Evolutionary conservation across 1,140 invertebrate genomes (phyloP).

Genomic region (Euura lappo): DNA sequence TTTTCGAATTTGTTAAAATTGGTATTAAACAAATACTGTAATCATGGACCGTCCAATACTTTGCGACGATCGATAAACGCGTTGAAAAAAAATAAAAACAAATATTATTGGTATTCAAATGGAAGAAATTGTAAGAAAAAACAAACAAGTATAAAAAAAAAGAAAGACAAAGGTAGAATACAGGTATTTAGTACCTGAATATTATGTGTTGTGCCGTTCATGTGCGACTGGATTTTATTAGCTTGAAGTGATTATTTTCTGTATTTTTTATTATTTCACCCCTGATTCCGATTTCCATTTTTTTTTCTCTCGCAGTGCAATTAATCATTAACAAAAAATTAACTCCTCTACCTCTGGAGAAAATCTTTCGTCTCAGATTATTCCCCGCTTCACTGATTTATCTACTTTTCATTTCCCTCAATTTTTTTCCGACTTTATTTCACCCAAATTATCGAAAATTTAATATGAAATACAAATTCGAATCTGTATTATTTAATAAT

Average conservation of each 20-base stretch:
- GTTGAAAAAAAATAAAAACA: slow-evolving; percentile 30
- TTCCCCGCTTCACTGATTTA: neutral
- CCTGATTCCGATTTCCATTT: too few relatives aligned
- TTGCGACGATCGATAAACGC: slow-evolving; percentile 39
- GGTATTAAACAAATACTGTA: slow-evolving; percentile 16
- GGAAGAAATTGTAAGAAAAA: slow-evolving; percentile 34
- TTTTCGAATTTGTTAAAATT: neutral
- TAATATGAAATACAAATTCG: too few relatives aligned
- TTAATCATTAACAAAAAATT: too few relatives aligned
- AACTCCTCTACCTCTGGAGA: too few relatives aligned
- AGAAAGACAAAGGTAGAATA: neutral
- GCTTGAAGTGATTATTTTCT: neutral
- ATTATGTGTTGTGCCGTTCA: slow-evolving; percentile 43
- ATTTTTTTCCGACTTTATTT: slow-evolving; percentile 14
- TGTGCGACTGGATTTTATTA: slow-evolving; percentile 39
- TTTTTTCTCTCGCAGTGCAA: too few relatives aligned
- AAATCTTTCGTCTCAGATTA: too few relatives aligned
- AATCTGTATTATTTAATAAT: too few relatives aligned
- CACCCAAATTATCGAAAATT: neutral
- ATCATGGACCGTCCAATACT: slow-evolving; percentile 57
- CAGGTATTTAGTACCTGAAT: slow-evolving; percentile 10
- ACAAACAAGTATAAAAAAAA: neutral
- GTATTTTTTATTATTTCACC: neutral
- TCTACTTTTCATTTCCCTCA: slow-evolving; percentile 19
- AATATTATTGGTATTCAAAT: slow-evolving; percentile 63